Evolutionary conservation across 1,140 invertebrate species (phyloP), one percentile per base, ranked within the genome.

Genomic region (Ceratina japonica): DNA sequence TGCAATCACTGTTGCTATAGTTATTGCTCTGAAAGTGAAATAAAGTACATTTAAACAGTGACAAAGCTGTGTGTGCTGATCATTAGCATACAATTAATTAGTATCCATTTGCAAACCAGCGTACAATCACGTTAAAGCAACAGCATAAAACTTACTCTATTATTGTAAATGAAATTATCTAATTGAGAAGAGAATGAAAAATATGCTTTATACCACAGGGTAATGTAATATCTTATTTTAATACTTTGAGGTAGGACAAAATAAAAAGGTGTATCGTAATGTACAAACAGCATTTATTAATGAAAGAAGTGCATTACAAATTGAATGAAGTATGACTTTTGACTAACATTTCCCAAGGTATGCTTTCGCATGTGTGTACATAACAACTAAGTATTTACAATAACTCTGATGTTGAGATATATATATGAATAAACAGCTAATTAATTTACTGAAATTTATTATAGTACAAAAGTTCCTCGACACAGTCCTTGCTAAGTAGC

Each of bases 21-120:
- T 86, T 82, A 87, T 62, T 63, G 71, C 84, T 86, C 89, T 90
- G 89, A 86, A 91, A 90, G 31, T 62, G 74, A 78, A 87, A 82
- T 70, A 85, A 65, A 81, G 80, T 75, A 31, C 82, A 77, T 79
- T 75, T 73, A 79, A 27, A 31, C 13, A 27, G 12, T 62, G 10
- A 37, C 22, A 15, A 71, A 44, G 10, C 31, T 49, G 16, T 24
- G 16, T 24, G n/a, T 49, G 12, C 8, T 52, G 16, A 10, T n/a
- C 16, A 27, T 52, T 22, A 27, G 61, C n/a, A 10, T 56, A 27
- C 15, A 56, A 27, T 54, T 2, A n/a, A 69, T 59, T 59, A 65
- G 18, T n/a, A 7, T 31, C 4, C 1, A 15, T n/a, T 56, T 13
- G 3, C 27, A 31, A 22, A 49, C 12, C 13, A 61, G 31, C 22